phyloP scores from a whole-genome alignment of 64 coral and sea anemone genomes.

The Montipora efflorescens region DNA sequence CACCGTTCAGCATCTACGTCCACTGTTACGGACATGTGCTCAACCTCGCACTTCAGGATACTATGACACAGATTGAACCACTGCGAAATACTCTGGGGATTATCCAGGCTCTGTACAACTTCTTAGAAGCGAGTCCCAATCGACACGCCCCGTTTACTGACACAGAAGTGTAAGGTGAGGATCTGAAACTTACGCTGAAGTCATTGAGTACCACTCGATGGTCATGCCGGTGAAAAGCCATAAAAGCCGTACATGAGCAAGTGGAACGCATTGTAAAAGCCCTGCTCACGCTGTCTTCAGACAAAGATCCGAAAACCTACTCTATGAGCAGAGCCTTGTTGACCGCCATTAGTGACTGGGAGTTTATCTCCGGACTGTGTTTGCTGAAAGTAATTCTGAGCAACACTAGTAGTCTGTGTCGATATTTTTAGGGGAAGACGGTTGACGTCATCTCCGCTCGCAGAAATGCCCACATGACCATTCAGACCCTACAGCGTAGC shows the following conservation, averaged over 20 bases:
- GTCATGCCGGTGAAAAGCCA: too few species aligned
- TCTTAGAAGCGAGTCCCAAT: slow-evolving; percentile 46
- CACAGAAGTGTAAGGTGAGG: slow-evolving; percentile 30
- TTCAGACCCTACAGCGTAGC: too few species aligned
- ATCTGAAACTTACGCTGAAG: not conserved
- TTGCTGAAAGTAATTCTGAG: too few species aligned
- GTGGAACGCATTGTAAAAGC: slow-evolving; percentile 34
- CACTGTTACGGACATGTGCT: slow-evolving; percentile 57
- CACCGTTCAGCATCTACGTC: not conserved
- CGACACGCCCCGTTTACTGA: slow-evolving; percentile 6
- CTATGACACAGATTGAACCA: slow-evolving; percentile 25
- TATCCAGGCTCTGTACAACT: slow-evolving; percentile 43
- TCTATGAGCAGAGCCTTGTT: too few species aligned
- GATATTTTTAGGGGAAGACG: too few species aligned
- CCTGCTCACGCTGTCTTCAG: slow-evolving; percentile 33
- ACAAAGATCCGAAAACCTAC: slow-evolving; percentile 14
- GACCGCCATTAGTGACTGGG: too few species aligned
- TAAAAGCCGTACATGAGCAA: slow-evolving; percentile 17
- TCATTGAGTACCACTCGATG: too few species aligned
- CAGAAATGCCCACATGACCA: too few species aligned
- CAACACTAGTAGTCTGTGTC: too few species aligned
- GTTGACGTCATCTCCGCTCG: too few species aligned
- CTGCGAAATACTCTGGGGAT: slow-evolving; percentile 4
- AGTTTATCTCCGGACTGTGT: too few species aligned
- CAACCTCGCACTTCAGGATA: slow-evolving; percentile 36